Conservation (phyloP, 2,797 vertebrate genomes). For the Nasua narica region DNA sequence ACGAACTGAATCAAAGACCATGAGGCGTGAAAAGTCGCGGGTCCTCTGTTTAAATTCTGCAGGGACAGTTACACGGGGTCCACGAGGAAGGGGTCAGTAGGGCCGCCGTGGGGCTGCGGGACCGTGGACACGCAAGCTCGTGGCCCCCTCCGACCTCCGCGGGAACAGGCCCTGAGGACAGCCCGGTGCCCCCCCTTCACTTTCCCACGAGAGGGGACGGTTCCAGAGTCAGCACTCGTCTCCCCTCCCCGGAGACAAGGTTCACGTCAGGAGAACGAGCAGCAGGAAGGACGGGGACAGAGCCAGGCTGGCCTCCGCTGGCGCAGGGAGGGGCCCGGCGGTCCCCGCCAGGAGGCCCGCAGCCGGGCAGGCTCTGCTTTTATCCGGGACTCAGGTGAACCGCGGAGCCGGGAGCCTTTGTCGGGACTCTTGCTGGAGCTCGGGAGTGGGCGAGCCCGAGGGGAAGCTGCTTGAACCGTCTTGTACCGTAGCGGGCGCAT, state of each 20-base stretch:
- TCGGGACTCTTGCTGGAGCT: neutral
- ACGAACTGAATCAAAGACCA: neutral
- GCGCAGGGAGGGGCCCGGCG: neutral
- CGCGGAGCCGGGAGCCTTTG: neutral
- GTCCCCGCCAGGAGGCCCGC: neutral
- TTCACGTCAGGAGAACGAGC: neutral
- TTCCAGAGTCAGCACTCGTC: neutral
- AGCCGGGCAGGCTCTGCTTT: neutral
- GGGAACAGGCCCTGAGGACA: neutral
- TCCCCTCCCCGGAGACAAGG: neutral
- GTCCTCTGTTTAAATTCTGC: neutral
- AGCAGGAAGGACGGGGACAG: too few relatives aligned
- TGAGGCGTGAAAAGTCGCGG: fast-evolving
- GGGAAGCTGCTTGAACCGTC: constrained; percentile 57
- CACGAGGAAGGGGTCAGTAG: neutral
- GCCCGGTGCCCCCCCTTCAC: neutral
- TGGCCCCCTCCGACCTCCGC: neutral
- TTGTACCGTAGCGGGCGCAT: neutral
- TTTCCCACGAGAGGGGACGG: neutral
- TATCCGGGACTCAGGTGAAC: neutral
- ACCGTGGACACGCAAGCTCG: fast-evolving
- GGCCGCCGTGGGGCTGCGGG: fast-evolving
- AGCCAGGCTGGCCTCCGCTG: fast-evolving
- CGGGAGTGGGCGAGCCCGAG: constrained; percentile 49
- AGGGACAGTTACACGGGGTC: fast-evolving